A percentile compares a stretch with the other conserved stretches of the same genome.
Evolutionary conservation across 2,888 invertebrate genomes (phyloP).

Genomic region (Gerosis bhagava): DNA sequence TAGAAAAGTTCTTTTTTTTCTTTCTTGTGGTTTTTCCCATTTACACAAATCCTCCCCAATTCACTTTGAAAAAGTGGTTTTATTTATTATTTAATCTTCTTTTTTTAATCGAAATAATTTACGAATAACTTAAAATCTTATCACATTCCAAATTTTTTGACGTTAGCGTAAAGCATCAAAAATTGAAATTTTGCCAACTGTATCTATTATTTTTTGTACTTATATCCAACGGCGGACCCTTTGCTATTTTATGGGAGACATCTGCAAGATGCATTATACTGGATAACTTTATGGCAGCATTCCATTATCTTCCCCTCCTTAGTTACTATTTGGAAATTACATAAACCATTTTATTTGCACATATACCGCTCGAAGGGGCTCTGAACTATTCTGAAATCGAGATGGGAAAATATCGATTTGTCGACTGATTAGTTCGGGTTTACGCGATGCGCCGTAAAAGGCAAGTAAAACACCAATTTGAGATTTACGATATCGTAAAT

Average conservation of each 20-base stretch:
- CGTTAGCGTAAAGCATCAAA: too few relatives aligned
- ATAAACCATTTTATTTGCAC: conserved; percentile 38
- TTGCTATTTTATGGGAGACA: conserved; percentile 11
- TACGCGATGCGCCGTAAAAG: conserved; percentile 56
- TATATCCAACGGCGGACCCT: too few relatives aligned
- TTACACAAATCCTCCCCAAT: too few relatives aligned
- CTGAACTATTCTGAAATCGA: conserved; percentile 34
- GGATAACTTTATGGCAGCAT: conserved; percentile 14
- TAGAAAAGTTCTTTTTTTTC: too few relatives aligned
- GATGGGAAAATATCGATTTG: conserved; percentile 50
- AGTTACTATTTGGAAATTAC: conserved; percentile 34
- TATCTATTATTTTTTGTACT: too few relatives aligned
- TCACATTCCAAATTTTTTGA: too few relatives aligned
- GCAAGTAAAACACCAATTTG: conserved; percentile 59
- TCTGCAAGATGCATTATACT: conserved; percentile 12
- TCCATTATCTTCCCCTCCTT: conserved; percentile 43
- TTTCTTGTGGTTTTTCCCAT: too few relatives aligned
- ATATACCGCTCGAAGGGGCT: conserved; percentile 38
- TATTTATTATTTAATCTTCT: too few relatives aligned
- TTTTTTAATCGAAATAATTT: too few relatives aligned
- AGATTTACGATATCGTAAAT: conserved; percentile 69
- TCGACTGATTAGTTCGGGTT: conserved; percentile 65
- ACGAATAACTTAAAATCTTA: too few relatives aligned
- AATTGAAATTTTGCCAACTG: too few relatives aligned
- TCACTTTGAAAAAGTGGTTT: too few relatives aligned